These are phyloP conservation scores for Girardinus metallicus DNA, from an alignment of 2,797 vertebrate species.

Conservation along the genomic window DNA sequence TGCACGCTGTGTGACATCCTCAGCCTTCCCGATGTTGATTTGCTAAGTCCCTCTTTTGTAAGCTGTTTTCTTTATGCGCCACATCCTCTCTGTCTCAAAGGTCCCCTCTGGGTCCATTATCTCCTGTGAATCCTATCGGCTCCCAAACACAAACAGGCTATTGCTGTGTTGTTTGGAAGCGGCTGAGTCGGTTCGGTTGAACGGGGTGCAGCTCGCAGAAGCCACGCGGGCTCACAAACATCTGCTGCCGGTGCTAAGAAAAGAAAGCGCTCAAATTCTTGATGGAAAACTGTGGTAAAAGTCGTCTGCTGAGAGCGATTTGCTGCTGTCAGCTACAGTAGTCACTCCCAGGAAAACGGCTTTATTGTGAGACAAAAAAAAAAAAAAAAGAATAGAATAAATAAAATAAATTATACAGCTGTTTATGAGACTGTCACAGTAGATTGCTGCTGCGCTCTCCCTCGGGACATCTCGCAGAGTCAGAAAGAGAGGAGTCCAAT, in stretches of 20 bases:
- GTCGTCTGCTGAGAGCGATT: slow-evolving; percentile 48
- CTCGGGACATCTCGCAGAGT: slow-evolving; percentile 36
- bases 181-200: slow-evolving; percentile 57
- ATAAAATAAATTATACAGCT: slow-evolving; percentile 27
- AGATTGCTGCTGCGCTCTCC: slow-evolving; percentile 21
- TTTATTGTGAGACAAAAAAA: slow-evolving; percentile 28
- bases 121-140: slow-evolving; percentile 64
- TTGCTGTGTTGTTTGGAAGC: slow-evolving; percentile 47
- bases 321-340: slow-evolving; percentile 31
- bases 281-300: slow-evolving; percentile 26
- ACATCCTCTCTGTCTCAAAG: slow-evolving; percentile 68
- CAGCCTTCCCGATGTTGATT: slow-evolving; percentile 55
- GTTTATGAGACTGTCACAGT: slow-evolving; percentile 25
- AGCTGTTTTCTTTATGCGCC: slow-evolving; percentile 48
- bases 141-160: slow-evolving; percentile 60
- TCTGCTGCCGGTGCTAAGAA: slow-evolving; percentile 66
- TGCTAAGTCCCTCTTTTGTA: slow-evolving; percentile 57
- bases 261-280: slow-evolving; percentile 50
- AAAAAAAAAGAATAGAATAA: background rate
- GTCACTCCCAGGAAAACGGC: slow-evolving; percentile 31
- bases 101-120: slow-evolving; percentile 71
- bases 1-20: slow-evolving; percentile 58
- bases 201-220: slow-evolving; percentile 50
- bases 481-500: slow-evolving; percentile 19
- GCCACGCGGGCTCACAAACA: slow-evolving; percentile 65